Conservation (phyloP, 2,888 invertebrate genomes). For the Camponotus fellah region DNA sequence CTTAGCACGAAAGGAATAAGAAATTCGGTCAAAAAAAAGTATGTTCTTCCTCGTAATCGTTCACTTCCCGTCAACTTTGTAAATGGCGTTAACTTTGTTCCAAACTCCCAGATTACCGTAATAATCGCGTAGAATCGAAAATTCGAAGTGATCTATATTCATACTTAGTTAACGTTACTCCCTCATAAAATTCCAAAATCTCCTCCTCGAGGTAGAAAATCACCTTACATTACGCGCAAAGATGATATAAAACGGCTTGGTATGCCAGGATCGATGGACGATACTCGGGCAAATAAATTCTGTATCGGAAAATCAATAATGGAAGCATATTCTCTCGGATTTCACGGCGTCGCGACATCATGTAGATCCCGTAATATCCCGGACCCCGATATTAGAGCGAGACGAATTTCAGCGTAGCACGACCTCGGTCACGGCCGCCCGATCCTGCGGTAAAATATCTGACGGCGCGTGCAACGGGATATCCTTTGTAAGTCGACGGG, state of each 20-base stretch:
- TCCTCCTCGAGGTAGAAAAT: not conserved
- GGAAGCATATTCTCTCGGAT: slow-evolving; percentile 46
- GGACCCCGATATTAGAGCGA: slow-evolving; percentile 38
- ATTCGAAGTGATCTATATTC: slow-evolving; percentile 2
- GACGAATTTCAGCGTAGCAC: slow-evolving; percentile 52
- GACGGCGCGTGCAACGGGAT: slow-evolving; percentile 51
- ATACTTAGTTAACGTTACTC: slow-evolving; percentile 20
- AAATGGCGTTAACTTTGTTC: slow-evolving; percentile 13
- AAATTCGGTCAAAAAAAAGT: slow-evolving; percentile 10
- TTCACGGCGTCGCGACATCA: slow-evolving; percentile 44
- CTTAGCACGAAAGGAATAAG: slow-evolving; percentile 21
- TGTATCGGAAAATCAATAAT: slow-evolving; percentile 45
- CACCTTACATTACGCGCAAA: not conserved
- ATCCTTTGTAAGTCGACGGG: slow-evolving; percentile 65
- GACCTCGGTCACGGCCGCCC: slow-evolving; percentile 61
- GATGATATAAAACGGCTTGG: not conserved
- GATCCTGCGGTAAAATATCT: slow-evolving; percentile 63
- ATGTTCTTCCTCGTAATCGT: slow-evolving; percentile 20
- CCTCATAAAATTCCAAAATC: not conserved
- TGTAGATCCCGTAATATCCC: slow-evolving; percentile 33
- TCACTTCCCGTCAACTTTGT: slow-evolving; percentile 26
- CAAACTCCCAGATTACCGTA: not conserved
- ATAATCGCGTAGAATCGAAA: slow-evolving; percentile 12
- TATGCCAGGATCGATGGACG: not conserved
- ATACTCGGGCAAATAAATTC: slow-evolving; percentile 6